Evolutionary conservation across 2,797 vertebrate species (phyloP).

Genomic region (Carduelis carduelis): DNA sequence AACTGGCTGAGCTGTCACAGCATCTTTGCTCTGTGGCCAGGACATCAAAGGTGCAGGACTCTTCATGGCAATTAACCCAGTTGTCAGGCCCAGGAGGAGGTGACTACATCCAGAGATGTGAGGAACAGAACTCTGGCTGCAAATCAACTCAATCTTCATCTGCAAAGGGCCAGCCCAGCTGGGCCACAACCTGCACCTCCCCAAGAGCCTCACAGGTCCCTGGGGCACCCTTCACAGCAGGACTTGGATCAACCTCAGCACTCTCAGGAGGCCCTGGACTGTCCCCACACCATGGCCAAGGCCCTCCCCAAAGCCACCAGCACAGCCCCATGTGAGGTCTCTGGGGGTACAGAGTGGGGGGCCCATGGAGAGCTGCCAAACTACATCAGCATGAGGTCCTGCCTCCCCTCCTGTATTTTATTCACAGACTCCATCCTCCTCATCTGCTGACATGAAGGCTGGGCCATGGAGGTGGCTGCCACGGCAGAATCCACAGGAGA

Average conservation of each 20-base stretch:
- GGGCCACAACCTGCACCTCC: not conserved
- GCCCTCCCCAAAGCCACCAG: not conserved
- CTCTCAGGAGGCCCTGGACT: not conserved
- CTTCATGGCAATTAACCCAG: not conserved
- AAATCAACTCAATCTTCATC: not conserved
- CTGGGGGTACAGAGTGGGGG: fast-evolving
- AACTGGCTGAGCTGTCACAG: not conserved
- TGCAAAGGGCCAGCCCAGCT: not conserved
- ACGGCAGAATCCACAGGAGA: not conserved
- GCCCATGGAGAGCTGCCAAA: not conserved
- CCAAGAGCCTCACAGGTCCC: not conserved
- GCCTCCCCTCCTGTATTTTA: not conserved
- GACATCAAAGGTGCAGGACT: slow-evolving; percentile 7
- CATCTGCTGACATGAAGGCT: not conserved
- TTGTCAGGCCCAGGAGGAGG: not conserved
- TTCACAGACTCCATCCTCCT: not conserved
- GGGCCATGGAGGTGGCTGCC: not conserved
- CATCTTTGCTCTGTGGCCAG: not conserved
- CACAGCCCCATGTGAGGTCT: not conserved
- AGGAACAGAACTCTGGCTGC: not conserved
- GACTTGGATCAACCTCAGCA: not conserved
- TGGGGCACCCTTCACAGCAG: not conserved
- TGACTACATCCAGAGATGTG: fast-evolving
- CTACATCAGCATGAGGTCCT: not conserved
- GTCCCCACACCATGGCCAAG: not conserved